Conservation (phyloP, 1,140 invertebrate genomes). For the Drosophila auraria region DNA sequence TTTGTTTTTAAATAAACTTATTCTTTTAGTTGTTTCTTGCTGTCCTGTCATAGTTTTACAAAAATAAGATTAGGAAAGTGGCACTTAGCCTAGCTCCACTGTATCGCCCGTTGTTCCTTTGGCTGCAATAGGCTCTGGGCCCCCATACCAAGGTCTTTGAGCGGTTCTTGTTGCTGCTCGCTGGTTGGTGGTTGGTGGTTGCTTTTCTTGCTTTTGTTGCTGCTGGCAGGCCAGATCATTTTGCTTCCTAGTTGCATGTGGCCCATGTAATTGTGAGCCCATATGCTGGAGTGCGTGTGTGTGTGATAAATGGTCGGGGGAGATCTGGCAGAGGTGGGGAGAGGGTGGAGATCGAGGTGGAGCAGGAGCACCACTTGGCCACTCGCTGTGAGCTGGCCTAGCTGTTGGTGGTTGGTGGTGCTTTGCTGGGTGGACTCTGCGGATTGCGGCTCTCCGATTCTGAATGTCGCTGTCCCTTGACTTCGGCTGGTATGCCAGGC, state of each 20-base stretch:
- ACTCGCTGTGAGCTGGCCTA: slow-evolving; percentile 60
- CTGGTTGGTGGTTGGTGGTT: slow-evolving; percentile 31
- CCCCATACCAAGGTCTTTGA: slow-evolving; percentile 78
- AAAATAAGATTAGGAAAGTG: background rate
- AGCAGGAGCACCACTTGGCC: slow-evolving; percentile 27
- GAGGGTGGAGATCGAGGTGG: slow-evolving; percentile 14
- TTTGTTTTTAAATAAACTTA: too few relatives aligned
- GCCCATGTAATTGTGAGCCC: slow-evolving; percentile 62
- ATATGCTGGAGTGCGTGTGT: slow-evolving; percentile 44
- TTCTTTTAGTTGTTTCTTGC: too few relatives aligned
- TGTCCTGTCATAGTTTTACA: too few relatives aligned
- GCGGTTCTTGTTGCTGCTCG: slow-evolving; percentile 50
- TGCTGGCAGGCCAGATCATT: slow-evolving; percentile 78
- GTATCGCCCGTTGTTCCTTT: slow-evolving; percentile 37
- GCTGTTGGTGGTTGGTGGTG: slow-evolving; percentile 42
- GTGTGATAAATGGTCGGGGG: slow-evolving; percentile 44
- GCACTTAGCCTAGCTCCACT: background rate
- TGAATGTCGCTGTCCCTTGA: slow-evolving; percentile 77
- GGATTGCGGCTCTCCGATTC: slow-evolving; percentile 39
- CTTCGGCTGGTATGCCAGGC: slow-evolving; percentile 51
- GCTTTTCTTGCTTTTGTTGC: slow-evolving; percentile 56
- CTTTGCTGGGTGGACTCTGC: slow-evolving; percentile 12
- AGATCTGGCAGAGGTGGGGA: background rate
- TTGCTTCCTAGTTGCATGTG: slow-evolving; percentile 80
- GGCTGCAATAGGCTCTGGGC: slow-evolving; percentile 51